These are phyloP conservation scores for Whitmania pigra DNA, from an alignment of 1,140 invertebrate species.

Conservation along the genomic window DNA sequence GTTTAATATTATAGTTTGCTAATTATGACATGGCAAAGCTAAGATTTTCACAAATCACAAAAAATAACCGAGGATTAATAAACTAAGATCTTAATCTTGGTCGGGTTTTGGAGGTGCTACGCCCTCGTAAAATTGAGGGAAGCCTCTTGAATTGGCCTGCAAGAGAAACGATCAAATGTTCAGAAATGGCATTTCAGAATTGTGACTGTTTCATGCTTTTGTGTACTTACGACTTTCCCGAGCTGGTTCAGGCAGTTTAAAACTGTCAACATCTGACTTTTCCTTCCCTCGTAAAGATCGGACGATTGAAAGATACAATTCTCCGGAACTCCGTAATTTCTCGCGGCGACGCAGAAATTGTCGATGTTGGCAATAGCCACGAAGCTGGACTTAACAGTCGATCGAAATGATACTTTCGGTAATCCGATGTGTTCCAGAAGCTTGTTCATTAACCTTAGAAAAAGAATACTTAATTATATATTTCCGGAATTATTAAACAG, in stretches of 20 bases:
- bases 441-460: slow-evolving; percentile 22
- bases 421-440: slow-evolving; percentile 21
- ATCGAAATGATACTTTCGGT: slow-evolving; percentile 15
- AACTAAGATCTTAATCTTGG: slow-evolving; percentile 11
- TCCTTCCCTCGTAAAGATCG: slow-evolving; percentile 35
- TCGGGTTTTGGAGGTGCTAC: slow-evolving; percentile 16
- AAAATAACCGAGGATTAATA: not conserved
- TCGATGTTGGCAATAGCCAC: slow-evolving; percentile 25
- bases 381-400: slow-evolving; percentile 20
- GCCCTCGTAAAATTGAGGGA: slow-evolving; percentile 6
- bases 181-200: not conserved
- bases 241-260: slow-evolving; percentile 37
- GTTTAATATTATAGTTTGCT: not conserved
- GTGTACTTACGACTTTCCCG: slow-evolving; percentile 33
- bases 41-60: not conserved
- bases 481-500: too few relatives aligned
- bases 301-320: slow-evolving; percentile 33
- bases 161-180: too few relatives aligned
- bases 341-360: slow-evolving; percentile 34
- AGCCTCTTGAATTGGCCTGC: slow-evolving; percentile 17
- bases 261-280: slow-evolving; percentile 37
- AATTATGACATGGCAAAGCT: not conserved
- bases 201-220: not conserved
- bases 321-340: slow-evolving; percentile 32
- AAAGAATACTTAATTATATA: too few relatives aligned